phyloP scores from a whole-genome alignment of 1,140 invertebrate genomes.

The Hydropsyche tenuis region DNA sequence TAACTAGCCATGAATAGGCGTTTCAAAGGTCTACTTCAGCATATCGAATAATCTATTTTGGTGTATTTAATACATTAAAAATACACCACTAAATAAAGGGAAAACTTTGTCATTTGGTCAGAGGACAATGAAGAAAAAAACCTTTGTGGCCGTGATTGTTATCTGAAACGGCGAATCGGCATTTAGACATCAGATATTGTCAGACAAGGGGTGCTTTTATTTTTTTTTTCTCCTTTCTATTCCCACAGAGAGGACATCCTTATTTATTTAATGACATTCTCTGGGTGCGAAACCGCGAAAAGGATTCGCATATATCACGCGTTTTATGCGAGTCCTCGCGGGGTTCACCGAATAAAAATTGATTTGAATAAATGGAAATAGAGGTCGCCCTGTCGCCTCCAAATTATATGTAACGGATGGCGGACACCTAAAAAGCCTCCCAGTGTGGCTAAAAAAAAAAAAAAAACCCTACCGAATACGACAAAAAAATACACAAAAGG shows the following conservation, averaged over 20 bases:
- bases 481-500: not conserved
- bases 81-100: not conserved
- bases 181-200: constrained; percentile 36
- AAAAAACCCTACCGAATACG: not conserved
- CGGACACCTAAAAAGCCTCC: constrained; percentile 24
- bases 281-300: constrained; percentile 1
- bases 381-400: constrained; percentile 34
- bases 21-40: too few relatives aligned
- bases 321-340: constrained; percentile 30
- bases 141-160: not conserved
- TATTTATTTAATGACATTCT: constrained; percentile 38
- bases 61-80: too few relatives aligned
- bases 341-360: constrained; percentile 37
- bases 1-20: too few relatives aligned
- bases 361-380: constrained; percentile 44
- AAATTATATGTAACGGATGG: constrained; percentile 41
- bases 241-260: constrained; percentile 9
- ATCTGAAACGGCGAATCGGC: constrained; percentile 20
- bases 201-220: not conserved
- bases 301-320: constrained; percentile 39
- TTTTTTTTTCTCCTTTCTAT: not conserved
- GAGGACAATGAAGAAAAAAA: not conserved
- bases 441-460: constrained; percentile 18
- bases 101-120: not conserved
- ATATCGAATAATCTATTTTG: too few relatives aligned